These are phyloP conservation scores for Mythimna loreyi DNA, from an alignment of 2,888 invertebrate species.

Conservation along the genomic window DNA sequence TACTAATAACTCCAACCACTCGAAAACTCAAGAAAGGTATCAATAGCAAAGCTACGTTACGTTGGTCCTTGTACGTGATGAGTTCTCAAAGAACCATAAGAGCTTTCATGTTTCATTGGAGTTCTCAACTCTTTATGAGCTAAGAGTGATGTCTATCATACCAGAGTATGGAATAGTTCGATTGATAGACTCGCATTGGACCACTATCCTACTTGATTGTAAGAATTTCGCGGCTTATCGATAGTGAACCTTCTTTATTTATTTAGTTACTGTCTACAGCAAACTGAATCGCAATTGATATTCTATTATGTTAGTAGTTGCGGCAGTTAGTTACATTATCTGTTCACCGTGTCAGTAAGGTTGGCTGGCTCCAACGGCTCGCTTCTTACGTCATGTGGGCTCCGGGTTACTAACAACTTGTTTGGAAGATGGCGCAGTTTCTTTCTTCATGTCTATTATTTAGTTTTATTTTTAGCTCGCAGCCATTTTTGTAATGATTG, in stretches of 20 bases:
- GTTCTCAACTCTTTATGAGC: background rate
- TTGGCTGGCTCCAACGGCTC: conserved; percentile 43
- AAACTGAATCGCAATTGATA: conserved; percentile 70
- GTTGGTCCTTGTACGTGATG: no score
- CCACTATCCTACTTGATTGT: no score
- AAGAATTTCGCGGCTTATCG: no score
- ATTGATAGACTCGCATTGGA: no score
- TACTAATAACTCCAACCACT: background rate
- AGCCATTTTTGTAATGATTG: background rate
- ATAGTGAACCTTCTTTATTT: conserved; percentile 25
- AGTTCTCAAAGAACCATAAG: background rate
- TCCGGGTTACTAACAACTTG: conserved; percentile 39
- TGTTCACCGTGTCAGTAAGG: conserved; percentile 54
- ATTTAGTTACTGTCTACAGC: background rate
- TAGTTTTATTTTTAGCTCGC: conserved; percentile 11
- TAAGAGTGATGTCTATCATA: no score
- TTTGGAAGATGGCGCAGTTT: conserved; percentile 30
- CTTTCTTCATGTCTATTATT: conserved; percentile 41
- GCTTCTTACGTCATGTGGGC: conserved; percentile 42
- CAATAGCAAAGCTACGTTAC: no score
- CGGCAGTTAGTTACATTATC: conserved; percentile 62
- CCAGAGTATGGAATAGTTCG: no score
- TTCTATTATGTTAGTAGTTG: conserved; percentile 70
- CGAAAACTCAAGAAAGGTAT: background rate
- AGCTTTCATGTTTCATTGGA: background rate